A percentile compares a stretch with the other conserved stretches of the same genome.
These are phyloP conservation scores for Caenorhabditis afra DNA, from an alignment of 2,888 invertebrate species.

Conservation along the genomic window DNA sequence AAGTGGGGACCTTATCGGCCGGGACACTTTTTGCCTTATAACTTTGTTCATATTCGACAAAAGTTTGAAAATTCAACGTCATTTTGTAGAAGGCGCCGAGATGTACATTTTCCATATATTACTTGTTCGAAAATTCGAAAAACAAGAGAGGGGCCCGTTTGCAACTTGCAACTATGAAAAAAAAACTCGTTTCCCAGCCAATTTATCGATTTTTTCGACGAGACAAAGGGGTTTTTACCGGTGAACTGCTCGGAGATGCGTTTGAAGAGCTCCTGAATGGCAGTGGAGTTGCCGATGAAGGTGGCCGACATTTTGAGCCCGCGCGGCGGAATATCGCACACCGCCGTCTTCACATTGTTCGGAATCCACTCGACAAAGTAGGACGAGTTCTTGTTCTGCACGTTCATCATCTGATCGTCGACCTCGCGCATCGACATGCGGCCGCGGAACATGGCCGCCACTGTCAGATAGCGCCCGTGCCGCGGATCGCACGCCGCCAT, in stretches of 20 bases:
- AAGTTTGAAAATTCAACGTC: too few species aligned
- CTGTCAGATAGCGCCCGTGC: conserved; percentile 83
- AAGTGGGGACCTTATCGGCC: too few species aligned
- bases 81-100: too few species aligned
- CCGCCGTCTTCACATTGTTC: conserved; percentile 94
- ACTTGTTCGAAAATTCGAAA: too few species aligned
- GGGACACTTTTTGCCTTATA: too few species aligned
- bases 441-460: conserved; percentile 84
- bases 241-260: conserved; percentile 90
- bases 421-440: conserved; percentile 83
- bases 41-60: too few species aligned
- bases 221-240: conserved; percentile 75
- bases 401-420: conserved; percentile 75
- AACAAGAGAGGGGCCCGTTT: too few species aligned
- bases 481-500: conserved; percentile 83
- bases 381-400: conserved; percentile 75
- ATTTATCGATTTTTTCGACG: too few species aligned
- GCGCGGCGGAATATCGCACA: conserved; percentile 92
- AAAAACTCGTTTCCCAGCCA: too few species aligned
- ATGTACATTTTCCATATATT: too few species aligned
- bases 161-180: too few species aligned
- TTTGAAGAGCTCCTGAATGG: conserved; percentile 92
- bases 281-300: conserved; percentile 92
- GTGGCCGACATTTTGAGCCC: conserved; percentile 93
- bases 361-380: conserved; percentile 78